Conservation (phyloP, 2,113 vertebrate genomes). For the Scalopus aquaticus region DNA sequence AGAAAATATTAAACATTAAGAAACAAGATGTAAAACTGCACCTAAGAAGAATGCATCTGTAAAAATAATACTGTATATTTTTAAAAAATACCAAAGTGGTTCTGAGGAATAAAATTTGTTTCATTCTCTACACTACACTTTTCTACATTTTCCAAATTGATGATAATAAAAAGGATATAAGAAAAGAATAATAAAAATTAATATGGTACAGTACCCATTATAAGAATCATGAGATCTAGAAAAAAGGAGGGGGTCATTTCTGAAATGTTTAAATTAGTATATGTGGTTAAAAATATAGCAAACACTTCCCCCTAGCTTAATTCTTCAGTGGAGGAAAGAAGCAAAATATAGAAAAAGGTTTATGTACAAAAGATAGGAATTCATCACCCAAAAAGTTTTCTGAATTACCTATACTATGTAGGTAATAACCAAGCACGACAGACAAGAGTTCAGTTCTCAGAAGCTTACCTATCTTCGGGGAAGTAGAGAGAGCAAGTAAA, state of each 20-base stretch:
- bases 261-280: constrained; percentile 24
- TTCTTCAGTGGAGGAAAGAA: not conserved
- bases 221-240: not conserved
- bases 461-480: not conserved
- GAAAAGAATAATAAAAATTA: constrained; percentile 23
- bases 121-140: not conserved
- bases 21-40: constrained; percentile 26
- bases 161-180: not conserved
- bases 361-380: constrained; percentile 1
- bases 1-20: not conserved
- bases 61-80: not conserved
- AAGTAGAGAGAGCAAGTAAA: not conserved
- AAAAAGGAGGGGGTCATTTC: not conserved
- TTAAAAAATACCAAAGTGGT: constrained; percentile 6
- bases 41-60: not conserved
- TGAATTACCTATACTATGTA: not conserved
- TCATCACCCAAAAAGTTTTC: not conserved
- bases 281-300: not conserved
- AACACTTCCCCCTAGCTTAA: constrained; percentile 29
- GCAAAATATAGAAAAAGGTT: not conserved
- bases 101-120: not conserved
- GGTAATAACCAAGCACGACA: not conserved
- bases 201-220: not conserved
- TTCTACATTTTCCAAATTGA: constrained; percentile 6
- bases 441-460: not conserved